Percentiles rank a stretch among this genome's conserved stretches.
Conservation (phyloP, 2,888 invertebrate genomes). For the Taphrorychus bicolor region DNA sequence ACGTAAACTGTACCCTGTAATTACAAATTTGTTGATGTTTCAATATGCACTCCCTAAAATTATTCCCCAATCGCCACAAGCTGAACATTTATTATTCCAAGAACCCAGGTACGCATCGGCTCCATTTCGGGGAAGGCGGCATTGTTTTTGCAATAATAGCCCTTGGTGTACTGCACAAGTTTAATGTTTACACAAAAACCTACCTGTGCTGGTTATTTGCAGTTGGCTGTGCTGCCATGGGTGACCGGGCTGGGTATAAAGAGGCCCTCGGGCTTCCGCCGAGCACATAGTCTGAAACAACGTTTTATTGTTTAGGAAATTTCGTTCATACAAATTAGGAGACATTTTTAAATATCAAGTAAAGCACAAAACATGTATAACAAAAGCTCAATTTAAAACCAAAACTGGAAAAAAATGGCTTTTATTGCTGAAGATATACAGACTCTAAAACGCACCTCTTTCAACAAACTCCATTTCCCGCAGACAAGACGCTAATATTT, state of each 20-base stretch:
- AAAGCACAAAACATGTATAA: too few species aligned
- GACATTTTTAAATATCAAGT: not conserved
- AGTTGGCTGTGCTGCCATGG: conserved; percentile 54
- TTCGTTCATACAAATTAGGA: not conserved
- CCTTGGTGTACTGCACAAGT: conserved; percentile 17
- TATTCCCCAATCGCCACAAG: not conserved
- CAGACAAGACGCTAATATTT: too few species aligned
- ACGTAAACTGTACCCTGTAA: too few species aligned
- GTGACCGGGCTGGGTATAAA: conserved; percentile 61
- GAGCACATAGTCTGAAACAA: conserved; percentile 64
- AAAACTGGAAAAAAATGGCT: too few species aligned
- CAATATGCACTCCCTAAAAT: too few species aligned
- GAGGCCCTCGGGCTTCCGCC: conserved; percentile 63
- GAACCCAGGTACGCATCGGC: not conserved
- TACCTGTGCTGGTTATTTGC: conserved; percentile 60
- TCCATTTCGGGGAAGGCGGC: not conserved
- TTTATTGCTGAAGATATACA: too few species aligned
- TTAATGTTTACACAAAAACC: conserved; percentile 49
- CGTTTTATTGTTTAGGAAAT: conserved; percentile 12
- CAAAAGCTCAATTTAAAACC: too few species aligned
- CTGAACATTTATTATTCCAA: not conserved
- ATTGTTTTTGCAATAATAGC: conserved; percentile 10
- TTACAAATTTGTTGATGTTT: too few species aligned
- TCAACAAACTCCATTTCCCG: too few species aligned
- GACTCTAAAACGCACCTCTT: too few species aligned